Conservation (phyloP, 2,113 vertebrate species). For the Varanus komodoensis region DNA sequence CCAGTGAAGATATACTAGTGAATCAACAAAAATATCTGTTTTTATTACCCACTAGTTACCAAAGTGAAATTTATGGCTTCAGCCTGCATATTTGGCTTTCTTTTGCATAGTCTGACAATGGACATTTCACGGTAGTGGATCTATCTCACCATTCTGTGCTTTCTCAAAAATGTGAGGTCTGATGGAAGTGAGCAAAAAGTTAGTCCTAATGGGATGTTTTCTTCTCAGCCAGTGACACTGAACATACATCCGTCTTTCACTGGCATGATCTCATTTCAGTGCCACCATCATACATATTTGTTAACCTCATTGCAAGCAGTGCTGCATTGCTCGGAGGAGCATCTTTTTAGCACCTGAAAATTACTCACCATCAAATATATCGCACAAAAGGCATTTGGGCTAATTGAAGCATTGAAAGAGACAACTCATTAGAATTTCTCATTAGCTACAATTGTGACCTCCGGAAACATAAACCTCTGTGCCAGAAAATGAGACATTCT, state of each 20-base stretch:
- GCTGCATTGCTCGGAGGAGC: conserved; percentile 57
- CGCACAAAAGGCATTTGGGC: conserved; percentile 62
- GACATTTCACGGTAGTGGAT: background rate
- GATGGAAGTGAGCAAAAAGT: background rate
- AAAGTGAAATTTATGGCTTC: background rate
- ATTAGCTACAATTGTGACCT: conserved; percentile 73
- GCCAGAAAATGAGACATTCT: conserved; percentile 20
- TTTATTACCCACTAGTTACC: background rate
- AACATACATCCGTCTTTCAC: conserved; percentile 28
- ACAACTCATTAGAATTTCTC: conserved; percentile 76
- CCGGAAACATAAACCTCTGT: conserved; percentile 62
- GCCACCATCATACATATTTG: conserved; percentile 62
- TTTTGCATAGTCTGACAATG: background rate
- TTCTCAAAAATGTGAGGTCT: background rate
- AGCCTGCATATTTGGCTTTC: background rate
- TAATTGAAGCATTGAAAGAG: conserved; percentile 72
- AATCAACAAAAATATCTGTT: background rate
- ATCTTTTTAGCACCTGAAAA: conserved; percentile 58
- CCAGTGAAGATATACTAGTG: background rate
- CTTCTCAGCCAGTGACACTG: background rate
- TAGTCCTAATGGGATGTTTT: no score
- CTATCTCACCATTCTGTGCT: background rate
- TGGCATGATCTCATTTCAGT: conserved; percentile 62
- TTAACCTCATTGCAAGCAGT: conserved; percentile 67
- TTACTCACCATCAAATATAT: conserved; percentile 60